These are phyloP conservation scores for Entomobrya proxima DNA, from an alignment of 2,888 invertebrate genomes.

Conservation along the genomic window DNA sequence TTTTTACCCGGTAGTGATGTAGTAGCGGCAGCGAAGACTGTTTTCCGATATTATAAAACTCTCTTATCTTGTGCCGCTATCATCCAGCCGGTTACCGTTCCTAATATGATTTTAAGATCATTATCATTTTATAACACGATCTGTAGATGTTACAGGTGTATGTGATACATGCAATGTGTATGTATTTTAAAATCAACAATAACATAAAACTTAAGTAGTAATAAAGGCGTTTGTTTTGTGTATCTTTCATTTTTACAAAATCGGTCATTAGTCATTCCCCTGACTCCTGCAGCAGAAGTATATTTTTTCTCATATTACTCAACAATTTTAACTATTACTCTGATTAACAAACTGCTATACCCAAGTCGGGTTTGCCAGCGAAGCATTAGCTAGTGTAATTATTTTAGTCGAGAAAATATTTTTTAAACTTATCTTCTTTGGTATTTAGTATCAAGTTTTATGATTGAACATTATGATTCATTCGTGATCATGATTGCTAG, in stretches of 20 bases:
- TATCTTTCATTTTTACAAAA: conserved; percentile 4
- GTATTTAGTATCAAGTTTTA: neutral
- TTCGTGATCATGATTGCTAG: neutral
- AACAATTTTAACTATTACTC: too few relatives aligned
- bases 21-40: neutral
- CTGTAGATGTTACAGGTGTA: neutral
- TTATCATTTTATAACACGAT: conserved; percentile 20
- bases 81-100: conserved; percentile 40
- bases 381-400: too few relatives aligned
- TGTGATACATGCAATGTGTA: neutral
- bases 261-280: neutral
- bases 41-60: conserved; percentile 1
- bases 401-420: too few relatives aligned
- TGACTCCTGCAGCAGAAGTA: neutral
- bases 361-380: too few relatives aligned
- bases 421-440: neutral
- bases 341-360: too few relatives aligned
- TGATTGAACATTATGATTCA: conserved; percentile 19
- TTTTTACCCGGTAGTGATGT: conserved; percentile 52
- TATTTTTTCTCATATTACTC: neutral
- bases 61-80: conserved; percentile 11
- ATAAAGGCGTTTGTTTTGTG: neutral
- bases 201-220: neutral
- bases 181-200: neutral
- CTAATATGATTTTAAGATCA: conserved; percentile 22